Evolutionary conservation across 2,797 vertebrate genomes (phyloP).

Genomic region (Gallirallus australis): DNA sequence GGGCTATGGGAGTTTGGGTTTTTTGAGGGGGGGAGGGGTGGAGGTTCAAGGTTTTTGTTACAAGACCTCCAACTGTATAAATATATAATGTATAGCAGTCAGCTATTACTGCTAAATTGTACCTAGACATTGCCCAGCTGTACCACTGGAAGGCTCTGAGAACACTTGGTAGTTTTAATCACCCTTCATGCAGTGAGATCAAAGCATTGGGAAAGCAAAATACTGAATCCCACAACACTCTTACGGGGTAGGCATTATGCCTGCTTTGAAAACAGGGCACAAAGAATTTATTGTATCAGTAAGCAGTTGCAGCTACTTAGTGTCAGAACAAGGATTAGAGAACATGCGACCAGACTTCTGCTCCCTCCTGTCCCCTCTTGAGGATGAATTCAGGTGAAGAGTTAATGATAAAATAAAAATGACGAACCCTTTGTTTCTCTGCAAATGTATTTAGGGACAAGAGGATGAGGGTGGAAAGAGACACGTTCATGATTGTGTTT

Average conservation of each 20-base stretch:
- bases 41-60: not conserved
- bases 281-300: conserved; percentile 28
- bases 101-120: not conserved
- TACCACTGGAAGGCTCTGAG: not conserved
- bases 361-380: not conserved
- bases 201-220: conserved; percentile 24
- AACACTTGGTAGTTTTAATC: conserved; percentile 5
- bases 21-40: not conserved
- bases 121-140: not conserved
- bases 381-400: not conserved
- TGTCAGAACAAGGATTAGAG: conserved; percentile 32
- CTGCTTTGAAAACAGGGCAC: not conserved
- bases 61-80: not conserved
- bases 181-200: not conserved
- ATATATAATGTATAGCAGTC: not conserved
- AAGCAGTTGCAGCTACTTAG: conserved; percentile 24
- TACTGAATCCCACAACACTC: not conserved
- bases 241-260: not conserved
- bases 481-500: not conserved
- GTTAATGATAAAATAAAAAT: not conserved
- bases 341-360: not conserved
- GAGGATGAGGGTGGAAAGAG: not conserved
- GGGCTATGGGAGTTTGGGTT: not conserved
- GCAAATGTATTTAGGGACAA: not conserved
- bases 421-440: not conserved